Conservation (phyloP, 2,113 vertebrate genomes). For the Amia ocellicauda region DNA sequence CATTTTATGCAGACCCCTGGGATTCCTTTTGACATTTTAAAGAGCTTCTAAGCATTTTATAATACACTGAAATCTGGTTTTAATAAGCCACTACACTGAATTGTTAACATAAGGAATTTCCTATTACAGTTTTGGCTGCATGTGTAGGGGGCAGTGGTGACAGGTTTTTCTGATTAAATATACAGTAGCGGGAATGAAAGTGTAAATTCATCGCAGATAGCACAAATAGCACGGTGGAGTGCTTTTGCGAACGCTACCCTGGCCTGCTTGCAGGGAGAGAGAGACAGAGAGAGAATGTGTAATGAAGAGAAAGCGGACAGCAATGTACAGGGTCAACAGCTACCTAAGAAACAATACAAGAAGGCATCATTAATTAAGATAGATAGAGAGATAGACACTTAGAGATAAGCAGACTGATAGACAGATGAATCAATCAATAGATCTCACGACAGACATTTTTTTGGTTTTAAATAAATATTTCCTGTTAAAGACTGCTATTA, state of each 20-base stretch:
- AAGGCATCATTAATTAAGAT: neutral
- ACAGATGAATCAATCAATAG: too few relatives aligned
- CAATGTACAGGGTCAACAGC: conserved; percentile 2
- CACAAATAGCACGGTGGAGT: neutral
- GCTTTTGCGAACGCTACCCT: neutral
- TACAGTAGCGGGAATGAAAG: conserved; percentile 86
- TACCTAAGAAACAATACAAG: conserved; percentile 3
- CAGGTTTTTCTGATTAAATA: conserved; percentile 98
- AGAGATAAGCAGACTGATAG: too few relatives aligned
- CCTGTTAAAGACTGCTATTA: too few relatives aligned
- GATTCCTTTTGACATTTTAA: conserved; percentile 99
- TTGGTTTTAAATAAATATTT: too few relatives aligned
- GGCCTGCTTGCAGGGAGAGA: neutral
- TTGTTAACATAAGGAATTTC: conserved; percentile 87
- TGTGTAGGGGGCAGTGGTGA: conserved; percentile 70
- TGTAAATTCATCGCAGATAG: conserved; percentile 88
- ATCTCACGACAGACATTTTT: too few relatives aligned
- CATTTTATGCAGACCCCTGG: conserved; percentile 92
- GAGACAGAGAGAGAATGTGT: neutral
- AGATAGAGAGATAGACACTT: too few relatives aligned
- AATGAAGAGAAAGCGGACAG: neutral
- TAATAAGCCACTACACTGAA: conserved; percentile 89
- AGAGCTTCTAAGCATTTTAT: conserved; percentile 99
- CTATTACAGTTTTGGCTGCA: conserved; percentile 72
- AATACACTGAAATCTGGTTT: conserved; percentile 97